Evolutionary conservation across 2,113 vertebrate genomes (phyloP), one percentile per base, ranked within the genome.

Genomic region (Todiramphus chloris): DNA sequence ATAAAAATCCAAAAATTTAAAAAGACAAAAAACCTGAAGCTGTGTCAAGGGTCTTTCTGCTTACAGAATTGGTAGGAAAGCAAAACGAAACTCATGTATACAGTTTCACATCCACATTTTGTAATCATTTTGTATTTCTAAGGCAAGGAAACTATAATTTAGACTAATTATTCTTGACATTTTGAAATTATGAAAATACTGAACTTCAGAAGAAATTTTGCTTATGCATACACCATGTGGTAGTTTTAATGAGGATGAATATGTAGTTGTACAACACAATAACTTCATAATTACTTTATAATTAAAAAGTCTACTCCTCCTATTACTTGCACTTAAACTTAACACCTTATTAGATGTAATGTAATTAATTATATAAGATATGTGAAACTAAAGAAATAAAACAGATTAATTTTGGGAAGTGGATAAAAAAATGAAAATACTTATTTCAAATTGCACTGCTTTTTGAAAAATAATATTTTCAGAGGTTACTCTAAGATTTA

Each of bases 301-400:
- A 95, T 94, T 95, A 68, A 84, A 91, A 87, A 77, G 53, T 82
- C 53, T 87, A 55, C 51, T 93, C 9, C 21, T 90, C 58, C 64
- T 67, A 86, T 92, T 67, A 69, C 48, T 72, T 69, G 24, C 43
- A 93, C 41, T 81, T 91, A 91, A 13, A 82, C 27, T 70, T 66
- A 72, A 68, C 25, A 68, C 41, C 44, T 94, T 90, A 79, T 82
- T 78, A 62, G 25, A 81, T 58, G 21, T 25, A 91, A 75, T 75
- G 20, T n/a, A 83, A 70, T 37, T 56, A 43, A 83, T 84, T n/a
- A 67, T 35, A 86, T 58, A 67, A 77, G 83, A 86, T 35, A 83
- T 25, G 11, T 60, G 37, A 81, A 89, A 89, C 16, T 46, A 13
- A 63, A 73, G 86, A 81, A 60, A n/a, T 10, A 64, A 39, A 76